Base-by-base conservation (phyloP, 2,113 vertebrate genomes). In the Dicerorhinus sumatrensis region DNA sequence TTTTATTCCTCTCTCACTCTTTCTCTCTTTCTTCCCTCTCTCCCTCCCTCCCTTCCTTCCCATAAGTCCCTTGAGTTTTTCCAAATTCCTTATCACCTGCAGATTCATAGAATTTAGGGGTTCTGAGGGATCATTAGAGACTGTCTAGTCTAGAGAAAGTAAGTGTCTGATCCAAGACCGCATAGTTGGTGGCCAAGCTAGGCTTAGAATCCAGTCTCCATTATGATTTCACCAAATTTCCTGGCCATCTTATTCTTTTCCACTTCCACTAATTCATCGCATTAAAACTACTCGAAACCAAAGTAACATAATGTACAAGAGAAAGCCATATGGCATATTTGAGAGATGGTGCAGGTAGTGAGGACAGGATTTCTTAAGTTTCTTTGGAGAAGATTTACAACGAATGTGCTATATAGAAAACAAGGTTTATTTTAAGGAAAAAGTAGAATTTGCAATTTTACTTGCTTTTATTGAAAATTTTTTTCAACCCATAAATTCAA, bases 401-500 rank as follows among this genome's bases (percentile, higher is more conserved):
- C 42, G 33, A 95, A 90, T 83, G n/a, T 73, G 14, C 31, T 69
- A 88, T 27, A 69, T 20, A 89, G 75, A 86, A 83, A 91, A 89
- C 31, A 87, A 39, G 27, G 29, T 39, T 93, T 94, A 72, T 67
- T 90, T 97, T 54, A 75, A 36, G 46, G 31, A 3, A 87, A 86
- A 77, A 42, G 11, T 72, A 42, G 67, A 42, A 80, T 79, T 82
- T 94, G 10, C 54, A 31, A 95, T 70, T 96, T 56, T 93, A 96
- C 85, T 89, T 85, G 60, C 72, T 67, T 77, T 86, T 54, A 84
- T 69, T 89, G 86, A 13, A 94, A 96, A 51, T 20, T 8, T 58
- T 86, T 97, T 96, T 87, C 65, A 83, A 77, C 27, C 16, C 14
- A 63, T 81, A 91, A 73, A 82, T 89, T 92, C 39, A 73, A 95